Base-by-base conservation (phyloP, 2,797 vertebrate species). In the Myotis findleyi region DNA sequence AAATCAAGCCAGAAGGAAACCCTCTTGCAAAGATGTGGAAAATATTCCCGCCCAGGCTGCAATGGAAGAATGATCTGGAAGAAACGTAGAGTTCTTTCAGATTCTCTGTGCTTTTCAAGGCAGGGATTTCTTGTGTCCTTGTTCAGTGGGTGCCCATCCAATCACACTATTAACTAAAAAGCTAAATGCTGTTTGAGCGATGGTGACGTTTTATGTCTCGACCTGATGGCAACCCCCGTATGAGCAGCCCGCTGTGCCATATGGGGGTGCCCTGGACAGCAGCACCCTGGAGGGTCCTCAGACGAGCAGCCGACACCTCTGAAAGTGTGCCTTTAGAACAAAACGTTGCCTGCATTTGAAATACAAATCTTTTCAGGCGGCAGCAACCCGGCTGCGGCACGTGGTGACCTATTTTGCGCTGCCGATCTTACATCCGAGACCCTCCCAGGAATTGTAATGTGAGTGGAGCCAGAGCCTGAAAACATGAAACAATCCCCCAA, bases 391-490 rank as follows among this genome's bases (percentile, higher is more conserved):
- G 49, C 81, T 44, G 5, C 49, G 89, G 80, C 30, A 10, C 0
- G 7, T 14, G 4, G 59, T 93, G 97, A 95, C 97, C 95, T 96
- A 87, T 94, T 97, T 96, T 89, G 89, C 69, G 66, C 73, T 13
- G 71, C 77, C 0, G 1, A 81, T 73, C 72, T 93, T 53, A 25
- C 10, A 71, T 80, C 73, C 55, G 17, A 3, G 53, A 57, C 62
- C 41, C 82, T 91, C 91, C 27, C n/a, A 59, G 95, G 95, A 86
- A 86, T 62, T 80, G 20, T 51, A 47, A 86, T 20, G 36, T 13
- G 73, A 57, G 49, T 47, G 33, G 47, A 93, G 27, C 55, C 69
- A 30, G 69, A 91, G 62, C 18, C 75, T 17, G 51, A 76, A 76
- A 88, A 90, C 77, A 87, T 51, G 89, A 91, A 94, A 92, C 66